Percentiles rank a stretch among this genome's conserved stretches.
Evolutionary conservation across 2,113 vertebrate genomes (phyloP).

Genomic region (Charina bottae): DNA sequence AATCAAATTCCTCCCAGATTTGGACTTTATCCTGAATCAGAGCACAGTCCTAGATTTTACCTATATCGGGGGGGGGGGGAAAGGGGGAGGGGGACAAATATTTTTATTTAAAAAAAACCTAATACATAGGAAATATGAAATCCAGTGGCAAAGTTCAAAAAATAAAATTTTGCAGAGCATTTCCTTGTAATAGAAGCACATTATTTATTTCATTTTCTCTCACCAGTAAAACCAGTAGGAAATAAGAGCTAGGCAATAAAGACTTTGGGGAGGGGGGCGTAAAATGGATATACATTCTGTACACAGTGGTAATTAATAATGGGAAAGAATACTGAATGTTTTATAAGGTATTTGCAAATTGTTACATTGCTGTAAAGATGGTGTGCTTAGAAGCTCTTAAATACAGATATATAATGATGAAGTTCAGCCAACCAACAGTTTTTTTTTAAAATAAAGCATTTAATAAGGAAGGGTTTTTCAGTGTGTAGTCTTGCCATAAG

Average conservation of each 20-base stretch:
- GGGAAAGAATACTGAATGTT: slow-evolving; percentile 29
- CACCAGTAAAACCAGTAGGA: not conserved
- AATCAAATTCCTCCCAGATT: not conserved
- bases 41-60: not conserved
- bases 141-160: not conserved
- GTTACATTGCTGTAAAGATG: slow-evolving; percentile 49
- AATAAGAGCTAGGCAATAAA: slow-evolving; percentile 1
- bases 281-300: slow-evolving; percentile 24
- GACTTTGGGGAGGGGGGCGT: slow-evolving; percentile 3
- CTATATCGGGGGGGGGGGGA: no score
- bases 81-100: not conserved
- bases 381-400: slow-evolving; percentile 49
- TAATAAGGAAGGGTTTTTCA: slow-evolving; percentile 38
- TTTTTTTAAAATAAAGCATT: slow-evolving; percentile 48
- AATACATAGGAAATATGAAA: not conserved
- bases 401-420: slow-evolving; percentile 10
- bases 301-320: slow-evolving; percentile 43
- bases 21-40: not conserved
- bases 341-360: slow-evolving; percentile 42
- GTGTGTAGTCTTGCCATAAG: slow-evolving; percentile 60
- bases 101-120: not conserved
- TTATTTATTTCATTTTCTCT: not conserved
- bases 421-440: slow-evolving; percentile 46
- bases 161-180: not conserved
- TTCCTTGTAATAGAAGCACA: not conserved